Base-by-base conservation (phyloP, 2,113 vertebrate species). In the Apodemus speciosus region DNA sequence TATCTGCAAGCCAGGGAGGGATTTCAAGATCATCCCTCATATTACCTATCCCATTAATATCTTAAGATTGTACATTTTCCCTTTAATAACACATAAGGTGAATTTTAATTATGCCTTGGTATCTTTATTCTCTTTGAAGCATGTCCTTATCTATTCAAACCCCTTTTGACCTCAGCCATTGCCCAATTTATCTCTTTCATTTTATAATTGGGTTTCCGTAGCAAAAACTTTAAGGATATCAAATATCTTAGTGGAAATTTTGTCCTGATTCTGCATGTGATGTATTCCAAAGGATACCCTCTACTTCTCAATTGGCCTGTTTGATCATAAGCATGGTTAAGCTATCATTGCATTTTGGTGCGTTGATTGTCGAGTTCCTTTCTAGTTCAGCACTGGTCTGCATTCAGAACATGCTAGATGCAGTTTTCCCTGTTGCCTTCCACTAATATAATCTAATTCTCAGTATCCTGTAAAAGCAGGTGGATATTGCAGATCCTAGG, bases 91-190 rank as follows among this genome's bases (percentile, higher is more conserved):
- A 81, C 32, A 40, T 81, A 43, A 75, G 46, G 21, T 53, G 62
- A 76, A 73, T 83, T 91, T 93, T 23, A 93, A 46, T 91, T 91
- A n/a, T 32, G 4, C 20, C 73, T 35, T 68, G 27, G 16, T 76
- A 53, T 84, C 43, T 89, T 90, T 62, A 49, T 18, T 38, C 11
- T 71, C 11, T 14, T 76, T 66, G 49, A 56, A 60, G 32, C 85
- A 6, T 16, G 46, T 20, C 5, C 40, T 88, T 79, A 73, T 77
- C 38, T 73, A 73, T n/a, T 27, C 32, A 88, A 68, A 88, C n/a
- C 66, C 15, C 13, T 20, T 84, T 91, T 84, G 60, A 20, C 80
- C 58, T 84, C 58, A 32, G 1, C 40, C 27, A 64, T 64, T 46
- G 27, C 58, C 15, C 60, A 64, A 30, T 84, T 80, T 9, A 92